Conservation (phyloP, 2,797 vertebrate species). For the Labeo calbasu region DNA sequence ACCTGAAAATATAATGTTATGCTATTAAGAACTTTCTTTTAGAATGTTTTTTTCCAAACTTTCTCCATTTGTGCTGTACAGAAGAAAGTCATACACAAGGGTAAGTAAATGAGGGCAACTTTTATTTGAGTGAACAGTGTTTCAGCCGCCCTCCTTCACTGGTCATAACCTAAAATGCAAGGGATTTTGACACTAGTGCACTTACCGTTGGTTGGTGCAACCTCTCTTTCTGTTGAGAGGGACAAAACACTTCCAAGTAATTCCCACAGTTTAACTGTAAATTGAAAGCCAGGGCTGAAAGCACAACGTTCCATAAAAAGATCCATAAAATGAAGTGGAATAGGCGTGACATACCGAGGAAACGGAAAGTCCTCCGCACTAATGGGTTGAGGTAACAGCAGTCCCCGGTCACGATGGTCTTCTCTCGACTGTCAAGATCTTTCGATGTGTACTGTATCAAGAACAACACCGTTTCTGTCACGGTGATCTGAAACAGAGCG, state of each 20-base stretch:
- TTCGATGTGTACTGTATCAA: constrained; percentile 95
- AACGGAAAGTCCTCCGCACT: constrained; percentile 93
- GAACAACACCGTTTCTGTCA: constrained; percentile 95
- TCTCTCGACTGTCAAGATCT: constrained; percentile 95
- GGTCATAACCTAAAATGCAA: not conserved
- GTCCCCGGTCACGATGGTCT: constrained; percentile 94
- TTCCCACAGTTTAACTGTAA: constrained; percentile 27
- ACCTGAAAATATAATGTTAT: not conserved
- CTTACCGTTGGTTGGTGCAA: not conserved
- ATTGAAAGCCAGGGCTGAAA: constrained; percentile 29
- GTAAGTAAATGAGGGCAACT: not conserved
- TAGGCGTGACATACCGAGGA: constrained; percentile 85
- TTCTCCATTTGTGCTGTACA: not conserved
- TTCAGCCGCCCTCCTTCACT: not conserved
- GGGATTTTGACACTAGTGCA: not conserved
- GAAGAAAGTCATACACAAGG: not conserved
- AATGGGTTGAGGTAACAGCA: constrained; percentile 98
- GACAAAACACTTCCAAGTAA: constrained; percentile 8
- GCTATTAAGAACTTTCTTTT: not conserved
- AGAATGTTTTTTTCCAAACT: not conserved
- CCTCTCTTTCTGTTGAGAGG: not conserved
- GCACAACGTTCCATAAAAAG: constrained; percentile 23
- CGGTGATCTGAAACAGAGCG: constrained; percentile 85
- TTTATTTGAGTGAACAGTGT: not conserved
- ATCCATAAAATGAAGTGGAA: constrained; percentile 18